Evolutionary conservation across 2,888 invertebrate genomes (phyloP).

Genomic region (Scaptomyza caliginosa): DNA sequence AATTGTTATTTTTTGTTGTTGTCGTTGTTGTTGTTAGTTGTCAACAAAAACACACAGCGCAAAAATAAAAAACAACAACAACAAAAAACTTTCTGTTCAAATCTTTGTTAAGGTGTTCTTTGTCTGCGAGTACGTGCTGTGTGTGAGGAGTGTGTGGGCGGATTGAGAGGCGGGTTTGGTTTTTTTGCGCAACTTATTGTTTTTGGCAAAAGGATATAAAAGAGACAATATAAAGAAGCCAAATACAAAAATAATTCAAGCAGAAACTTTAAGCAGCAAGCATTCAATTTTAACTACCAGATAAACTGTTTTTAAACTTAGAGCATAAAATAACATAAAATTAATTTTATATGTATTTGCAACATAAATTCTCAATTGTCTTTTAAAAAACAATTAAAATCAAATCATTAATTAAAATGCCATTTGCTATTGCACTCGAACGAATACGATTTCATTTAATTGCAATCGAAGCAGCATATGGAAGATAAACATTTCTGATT

Average conservation of each 20-base stretch:
- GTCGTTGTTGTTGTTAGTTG: constrained; percentile 44
- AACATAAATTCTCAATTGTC: background rate
- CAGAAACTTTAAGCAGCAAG: constrained; percentile 40
- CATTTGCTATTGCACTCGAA: background rate
- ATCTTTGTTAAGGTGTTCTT: constrained; percentile 44
- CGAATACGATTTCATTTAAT: background rate
- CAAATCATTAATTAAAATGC: background rate
- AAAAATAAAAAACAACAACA: too few species aligned
- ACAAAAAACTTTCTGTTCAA: constrained; percentile 36
- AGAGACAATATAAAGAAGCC: background rate
- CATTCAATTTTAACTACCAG: constrained; percentile 31
- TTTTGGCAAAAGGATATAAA: constrained; percentile 11
- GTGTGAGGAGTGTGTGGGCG: constrained; percentile 6
- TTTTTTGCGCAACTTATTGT: constrained; percentile 12
- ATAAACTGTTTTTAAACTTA: background rate
- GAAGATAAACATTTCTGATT: background rate
- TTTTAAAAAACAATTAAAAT: background rate
- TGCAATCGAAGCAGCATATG: background rate
- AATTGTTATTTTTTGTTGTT: too few species aligned
- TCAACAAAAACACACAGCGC: constrained; percentile 21
- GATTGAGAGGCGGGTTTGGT: constrained; percentile 4
- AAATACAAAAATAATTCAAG: constrained; percentile 9
- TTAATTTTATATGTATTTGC: background rate
- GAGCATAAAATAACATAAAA: background rate
- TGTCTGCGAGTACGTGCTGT: constrained; percentile 18